Conservation (phyloP, 2,113 vertebrate species). For the Mus spicilegus region DNA sequence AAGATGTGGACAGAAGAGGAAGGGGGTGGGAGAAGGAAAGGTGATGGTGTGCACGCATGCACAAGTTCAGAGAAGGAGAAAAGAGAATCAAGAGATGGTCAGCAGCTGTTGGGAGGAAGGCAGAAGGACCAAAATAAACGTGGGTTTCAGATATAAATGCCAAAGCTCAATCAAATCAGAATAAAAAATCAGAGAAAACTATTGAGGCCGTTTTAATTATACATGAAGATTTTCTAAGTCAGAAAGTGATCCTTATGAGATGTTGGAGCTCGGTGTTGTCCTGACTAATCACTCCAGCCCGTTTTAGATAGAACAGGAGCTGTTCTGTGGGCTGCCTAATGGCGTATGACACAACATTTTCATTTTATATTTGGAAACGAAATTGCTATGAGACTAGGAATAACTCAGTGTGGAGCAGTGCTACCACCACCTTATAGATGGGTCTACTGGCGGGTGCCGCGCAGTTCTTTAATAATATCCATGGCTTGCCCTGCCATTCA, state of each 20-base stretch:
- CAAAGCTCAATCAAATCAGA: conserved; percentile 57
- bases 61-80: not conserved
- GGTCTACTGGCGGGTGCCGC: not conserved
- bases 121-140: conserved; percentile 53
- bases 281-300: conserved; percentile 40
- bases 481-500: not conserved
- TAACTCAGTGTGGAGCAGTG: conserved; percentile 72
- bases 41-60: rapidly evolving
- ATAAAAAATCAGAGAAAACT: conserved; percentile 29
- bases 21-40: not conserved
- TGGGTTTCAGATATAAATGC: conserved; percentile 36
- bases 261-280: not conserved
- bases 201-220: conserved; percentile 47
- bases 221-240: conserved; percentile 29
- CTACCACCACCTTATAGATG: conserved; percentile 58
- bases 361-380: conserved; percentile 80
- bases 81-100: not conserved
- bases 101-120: not conserved
- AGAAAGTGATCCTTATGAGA: not conserved
- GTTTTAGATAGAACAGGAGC: conserved; percentile 72
- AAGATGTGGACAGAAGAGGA: not conserved
- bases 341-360: conserved; percentile 78
- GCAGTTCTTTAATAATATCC: conserved; percentile 26
- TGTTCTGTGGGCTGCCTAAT: conserved; percentile 76
- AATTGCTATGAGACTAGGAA: conserved; percentile 72